phyloP scores from a whole-genome alignment of 2,797 vertebrate species.

The Mastacembelus armatus region DNA sequence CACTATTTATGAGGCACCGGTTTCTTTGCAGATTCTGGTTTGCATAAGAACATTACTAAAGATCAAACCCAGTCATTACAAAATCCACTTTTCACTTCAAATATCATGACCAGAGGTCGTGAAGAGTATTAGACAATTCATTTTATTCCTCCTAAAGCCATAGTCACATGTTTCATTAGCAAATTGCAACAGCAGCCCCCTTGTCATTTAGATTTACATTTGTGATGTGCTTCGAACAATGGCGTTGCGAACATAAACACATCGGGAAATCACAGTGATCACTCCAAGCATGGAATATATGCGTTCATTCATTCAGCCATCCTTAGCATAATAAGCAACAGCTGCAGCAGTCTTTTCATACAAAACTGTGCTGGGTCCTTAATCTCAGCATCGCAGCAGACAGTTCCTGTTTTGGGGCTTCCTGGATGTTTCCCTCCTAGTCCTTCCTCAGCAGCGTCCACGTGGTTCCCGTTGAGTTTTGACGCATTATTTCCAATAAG shows the following conservation, averaged over 20 bases:
- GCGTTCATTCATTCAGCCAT: neutral
- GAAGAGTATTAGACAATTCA: neutral
- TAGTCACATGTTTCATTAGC: neutral
- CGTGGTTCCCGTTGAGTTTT: conserved; percentile 9
- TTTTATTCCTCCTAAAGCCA: conserved; percentile 50
- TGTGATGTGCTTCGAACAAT: conserved; percentile 26
- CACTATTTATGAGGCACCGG: neutral
- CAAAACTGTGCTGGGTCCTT: conserved; percentile 38
- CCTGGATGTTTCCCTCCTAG: conserved; percentile 47
- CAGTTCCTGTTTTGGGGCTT: conserved; percentile 43
- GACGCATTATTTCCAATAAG: conserved; percentile 50
- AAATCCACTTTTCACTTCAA: neutral
- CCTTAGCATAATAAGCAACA: neutral
- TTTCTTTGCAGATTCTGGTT: neutral
- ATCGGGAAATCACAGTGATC: conserved; percentile 24
- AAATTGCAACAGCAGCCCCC: conserved; percentile 4
- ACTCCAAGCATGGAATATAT: neutral
- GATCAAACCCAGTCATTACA: neutral
- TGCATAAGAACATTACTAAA: neutral
- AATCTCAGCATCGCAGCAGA: conserved; percentile 25
- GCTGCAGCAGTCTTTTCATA: conserved; percentile 32
- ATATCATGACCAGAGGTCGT: neutral
- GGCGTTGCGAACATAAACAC: neutral
- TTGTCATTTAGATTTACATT: neutral
- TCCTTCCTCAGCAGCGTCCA: neutral